Conservation (phyloP, 2,797 vertebrate genomes). For the Bufotes viridis region DNA sequence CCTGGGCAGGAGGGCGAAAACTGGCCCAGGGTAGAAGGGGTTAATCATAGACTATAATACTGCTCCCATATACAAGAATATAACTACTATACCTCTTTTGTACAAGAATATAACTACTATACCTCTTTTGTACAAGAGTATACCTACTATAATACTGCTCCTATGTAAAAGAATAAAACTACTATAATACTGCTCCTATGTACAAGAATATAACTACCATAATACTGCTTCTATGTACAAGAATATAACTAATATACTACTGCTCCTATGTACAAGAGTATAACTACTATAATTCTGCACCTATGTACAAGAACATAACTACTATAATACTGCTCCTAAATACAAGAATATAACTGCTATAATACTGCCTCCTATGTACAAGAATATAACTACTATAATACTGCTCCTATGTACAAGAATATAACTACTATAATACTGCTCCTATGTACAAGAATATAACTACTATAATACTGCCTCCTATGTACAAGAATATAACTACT, state of each 20-base stretch:
- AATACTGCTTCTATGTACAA: slow-evolving; percentile 2
- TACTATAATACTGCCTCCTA: too few relatives aligned
- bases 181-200: slow-evolving; percentile 3
- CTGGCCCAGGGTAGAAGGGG: too few relatives aligned
- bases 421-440: slow-evolving; percentile 8
- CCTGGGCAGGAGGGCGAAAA: too few relatives aligned
- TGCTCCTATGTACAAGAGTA: background rate
- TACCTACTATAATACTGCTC: slow-evolving; percentile 1
- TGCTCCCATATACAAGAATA: background rate
- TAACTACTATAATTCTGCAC: background rate
- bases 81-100: background rate
- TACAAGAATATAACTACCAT: slow-evolving; percentile 10
- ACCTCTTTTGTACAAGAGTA: background rate
- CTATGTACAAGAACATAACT: slow-evolving; percentile 10
- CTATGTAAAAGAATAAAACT: slow-evolving; percentile 1
- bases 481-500: background rate
- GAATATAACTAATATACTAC: slow-evolving; percentile 10
- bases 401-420: background rate
- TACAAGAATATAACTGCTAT: background rate
- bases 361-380: background rate
- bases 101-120: background rate
- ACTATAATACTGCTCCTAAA: slow-evolving; percentile 3
- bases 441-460: too few relatives aligned
- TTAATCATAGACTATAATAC: too few relatives aligned
- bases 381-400: too few relatives aligned